phyloP scores from a whole-genome alignment of 2,888 invertebrate species.

The Ischnura elegans region DNA sequence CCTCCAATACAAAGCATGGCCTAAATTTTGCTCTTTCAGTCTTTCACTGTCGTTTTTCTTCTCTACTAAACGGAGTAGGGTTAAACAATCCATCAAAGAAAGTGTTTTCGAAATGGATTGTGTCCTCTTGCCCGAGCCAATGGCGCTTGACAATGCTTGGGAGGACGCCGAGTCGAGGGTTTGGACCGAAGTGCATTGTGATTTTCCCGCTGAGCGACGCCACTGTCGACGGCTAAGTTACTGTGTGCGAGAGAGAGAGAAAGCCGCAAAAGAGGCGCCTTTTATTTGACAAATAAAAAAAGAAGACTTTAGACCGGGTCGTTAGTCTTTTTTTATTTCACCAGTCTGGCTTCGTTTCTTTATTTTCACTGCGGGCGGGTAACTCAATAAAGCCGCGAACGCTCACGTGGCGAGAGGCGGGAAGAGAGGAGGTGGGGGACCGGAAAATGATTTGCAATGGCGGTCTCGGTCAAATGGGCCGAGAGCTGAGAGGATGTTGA shows the following conservation, averaged over 20 bases:
- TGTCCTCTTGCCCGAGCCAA: neutral
- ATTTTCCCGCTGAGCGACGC: neutral
- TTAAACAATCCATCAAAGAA: neutral
- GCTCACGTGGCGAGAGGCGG: neutral
- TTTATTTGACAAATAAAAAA: neutral
- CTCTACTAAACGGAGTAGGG: neutral
- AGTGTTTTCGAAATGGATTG: constrained; percentile 43
- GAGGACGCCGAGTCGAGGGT: neutral
- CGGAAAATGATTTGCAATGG: neutral
- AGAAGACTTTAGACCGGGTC: neutral
- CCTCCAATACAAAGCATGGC: too few relatives aligned
- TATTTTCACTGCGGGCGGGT: neutral
- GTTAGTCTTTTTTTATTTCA: neutral
- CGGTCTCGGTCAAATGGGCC: neutral
- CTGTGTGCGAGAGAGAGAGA: neutral
- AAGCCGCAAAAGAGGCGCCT: neutral
- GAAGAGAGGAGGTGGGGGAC: neutral
- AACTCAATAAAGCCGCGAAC: neutral
- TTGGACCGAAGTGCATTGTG: neutral
- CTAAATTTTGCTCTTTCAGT: neutral
- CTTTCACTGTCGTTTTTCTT: neutral
- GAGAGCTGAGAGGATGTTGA: neutral
- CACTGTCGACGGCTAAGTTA: neutral
- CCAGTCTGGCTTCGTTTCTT: neutral
- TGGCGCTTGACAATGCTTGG: too few relatives aligned